Evolutionary conservation across 2,888 invertebrate genomes (phyloP).

Genomic region (Halocaridina rubra): DNA sequence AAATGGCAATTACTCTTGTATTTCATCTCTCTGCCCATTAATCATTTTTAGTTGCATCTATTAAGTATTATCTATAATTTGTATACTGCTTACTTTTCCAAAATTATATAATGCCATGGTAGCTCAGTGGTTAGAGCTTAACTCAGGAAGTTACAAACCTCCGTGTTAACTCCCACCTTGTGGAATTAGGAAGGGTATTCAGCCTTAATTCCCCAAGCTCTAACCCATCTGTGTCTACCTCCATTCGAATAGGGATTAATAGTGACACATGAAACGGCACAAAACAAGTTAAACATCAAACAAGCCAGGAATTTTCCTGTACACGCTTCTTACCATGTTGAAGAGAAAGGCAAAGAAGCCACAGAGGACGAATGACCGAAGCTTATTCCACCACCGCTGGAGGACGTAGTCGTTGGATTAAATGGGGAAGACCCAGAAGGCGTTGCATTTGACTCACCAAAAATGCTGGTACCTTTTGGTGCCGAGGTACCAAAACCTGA

Average conservation of each 20-base stretch:
- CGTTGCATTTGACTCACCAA: slow-evolving; percentile 64
- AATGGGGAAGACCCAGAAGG: neutral
- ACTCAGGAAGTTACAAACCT: too few relatives aligned
- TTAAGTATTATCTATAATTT: neutral
- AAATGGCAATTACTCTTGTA: too few relatives aligned
- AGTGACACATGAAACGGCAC: too few relatives aligned
- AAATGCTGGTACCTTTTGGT: slow-evolving; percentile 51
- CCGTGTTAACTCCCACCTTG: too few relatives aligned
- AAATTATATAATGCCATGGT: neutral
- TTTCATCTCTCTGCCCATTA: too few relatives aligned
- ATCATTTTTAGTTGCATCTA: too few relatives aligned
- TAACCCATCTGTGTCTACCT: too few relatives aligned
- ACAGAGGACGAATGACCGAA: slow-evolving; percentile 67
- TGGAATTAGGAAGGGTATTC: too few relatives aligned
- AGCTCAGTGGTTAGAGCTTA: neutral
- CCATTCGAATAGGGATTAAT: too few relatives aligned
- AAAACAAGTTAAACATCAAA: neutral
- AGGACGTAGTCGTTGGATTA: neutral
- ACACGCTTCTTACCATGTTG: slow-evolving; percentile 17
- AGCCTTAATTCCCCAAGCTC: too few relatives aligned
- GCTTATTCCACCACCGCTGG: slow-evolving; percentile 64
- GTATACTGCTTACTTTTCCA: neutral
- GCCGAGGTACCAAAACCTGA: slow-evolving; percentile 32
- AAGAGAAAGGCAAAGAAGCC: slow-evolving; percentile 34
- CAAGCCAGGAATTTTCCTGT: too few relatives aligned